These are phyloP conservation scores for Neodon shergylaensis DNA, from an alignment of 2,113 vertebrate genomes.

Conservation along the genomic window DNA sequence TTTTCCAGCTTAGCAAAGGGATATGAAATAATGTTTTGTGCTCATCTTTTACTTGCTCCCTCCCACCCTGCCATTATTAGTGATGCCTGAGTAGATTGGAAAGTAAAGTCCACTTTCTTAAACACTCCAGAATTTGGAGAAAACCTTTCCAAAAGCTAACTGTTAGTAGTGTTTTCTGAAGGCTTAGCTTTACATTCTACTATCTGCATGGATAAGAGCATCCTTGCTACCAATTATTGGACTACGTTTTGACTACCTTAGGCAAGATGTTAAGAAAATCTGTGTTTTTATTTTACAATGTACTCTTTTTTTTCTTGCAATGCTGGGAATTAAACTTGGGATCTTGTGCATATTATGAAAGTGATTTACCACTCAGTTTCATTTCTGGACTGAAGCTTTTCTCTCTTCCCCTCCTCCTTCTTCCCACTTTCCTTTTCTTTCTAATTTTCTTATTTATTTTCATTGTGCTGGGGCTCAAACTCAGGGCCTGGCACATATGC, in stretches of 20 bases:
- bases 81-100: background rate
- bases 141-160: slow-evolving; percentile 44
- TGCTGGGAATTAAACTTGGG: background rate
- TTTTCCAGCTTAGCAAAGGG: slow-evolving; percentile 17
- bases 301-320: background rate
- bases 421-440: background rate
- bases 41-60: background rate
- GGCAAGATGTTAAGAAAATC: slow-evolving; percentile 17
- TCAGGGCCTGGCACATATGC: background rate
- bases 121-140: slow-evolving; percentile 25
- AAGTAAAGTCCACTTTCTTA: slow-evolving; percentile 15
- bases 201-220: background rate
- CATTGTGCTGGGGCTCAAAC: background rate
- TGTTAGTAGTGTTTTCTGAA: background rate
- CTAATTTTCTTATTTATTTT: background rate
- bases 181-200: slow-evolving; percentile 7
- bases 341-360: background rate
- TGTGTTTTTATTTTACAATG: background rate
- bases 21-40: background rate
- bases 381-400: background rate
- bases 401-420: background rate
- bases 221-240: background rate
- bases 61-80: background rate
- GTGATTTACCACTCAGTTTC: background rate
- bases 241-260: background rate